These are phyloP conservation scores for Helogale parvula DNA, from an alignment of 2,113 vertebrate species.

Conservation along the genomic window DNA sequence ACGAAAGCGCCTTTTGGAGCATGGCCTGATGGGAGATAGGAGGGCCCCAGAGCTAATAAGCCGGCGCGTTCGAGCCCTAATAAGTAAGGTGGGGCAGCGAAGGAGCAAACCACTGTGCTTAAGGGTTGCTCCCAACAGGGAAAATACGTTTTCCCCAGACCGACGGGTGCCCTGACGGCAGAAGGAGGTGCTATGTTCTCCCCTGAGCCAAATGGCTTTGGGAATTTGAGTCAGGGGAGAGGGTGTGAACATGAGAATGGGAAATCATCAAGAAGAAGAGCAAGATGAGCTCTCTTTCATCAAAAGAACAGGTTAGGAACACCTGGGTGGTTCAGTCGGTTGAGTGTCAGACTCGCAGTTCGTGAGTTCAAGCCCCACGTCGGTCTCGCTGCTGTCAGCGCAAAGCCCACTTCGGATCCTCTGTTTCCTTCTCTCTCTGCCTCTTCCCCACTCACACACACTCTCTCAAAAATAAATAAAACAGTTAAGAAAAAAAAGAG, in stretches of 20 bases:
- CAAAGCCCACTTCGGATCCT: no score
- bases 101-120: neutral
- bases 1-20: conserved; percentile 53
- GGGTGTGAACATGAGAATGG: neutral
- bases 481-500: neutral
- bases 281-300: neutral
- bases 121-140: neutral
- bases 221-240: neutral
- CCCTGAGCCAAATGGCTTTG: neutral
- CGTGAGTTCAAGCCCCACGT: no score
- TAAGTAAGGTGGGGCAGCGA: neutral
- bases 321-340: no score
- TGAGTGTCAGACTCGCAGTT: no score
- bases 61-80: neutral
- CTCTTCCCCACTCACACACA: no score
- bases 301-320: neutral
- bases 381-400: no score
- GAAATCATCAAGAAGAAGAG: neutral
- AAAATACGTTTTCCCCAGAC: neutral
- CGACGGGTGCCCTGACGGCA: neutral
- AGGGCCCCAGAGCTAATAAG: conserved; percentile 21
- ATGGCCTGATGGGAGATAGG: neutral
- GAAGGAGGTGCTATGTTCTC: neutral
- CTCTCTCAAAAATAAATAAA: no score
- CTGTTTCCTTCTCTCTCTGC: no score